These are phyloP conservation scores for Vulpes vulpes DNA, from an alignment of 2,113 vertebrate species.

Conservation along the genomic window DNA sequence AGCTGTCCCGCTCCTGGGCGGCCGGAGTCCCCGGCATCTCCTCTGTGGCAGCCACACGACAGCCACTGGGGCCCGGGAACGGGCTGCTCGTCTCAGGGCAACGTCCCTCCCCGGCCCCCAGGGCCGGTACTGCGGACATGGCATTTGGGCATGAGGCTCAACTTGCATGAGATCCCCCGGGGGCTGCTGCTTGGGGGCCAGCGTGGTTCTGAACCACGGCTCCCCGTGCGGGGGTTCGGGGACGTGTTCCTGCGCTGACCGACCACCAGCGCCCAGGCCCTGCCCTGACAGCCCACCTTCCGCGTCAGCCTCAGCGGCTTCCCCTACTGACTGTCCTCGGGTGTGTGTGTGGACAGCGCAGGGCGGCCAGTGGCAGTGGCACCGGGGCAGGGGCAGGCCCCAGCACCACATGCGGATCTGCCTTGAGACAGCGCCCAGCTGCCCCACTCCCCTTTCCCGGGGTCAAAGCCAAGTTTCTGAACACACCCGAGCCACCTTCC, in stretches of 20 bases:
- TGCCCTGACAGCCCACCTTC: background rate
- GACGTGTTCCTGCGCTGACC: background rate
- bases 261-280: accelerated
- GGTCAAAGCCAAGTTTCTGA: background rate
- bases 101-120: accelerated
- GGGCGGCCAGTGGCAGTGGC: background rate
- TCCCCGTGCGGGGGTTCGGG: accelerated
- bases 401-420: accelerated
- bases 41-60: background rate
- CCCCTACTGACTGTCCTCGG: background rate
- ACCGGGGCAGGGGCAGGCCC: accelerated
- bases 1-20: background rate
- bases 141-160: background rate
- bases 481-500: background rate
- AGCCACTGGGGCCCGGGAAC: background rate
- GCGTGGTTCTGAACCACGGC: background rate
- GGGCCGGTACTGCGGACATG: background rate
- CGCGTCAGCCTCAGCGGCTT: background rate
- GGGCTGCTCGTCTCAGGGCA: background rate
- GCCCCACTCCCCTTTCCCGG: background rate
- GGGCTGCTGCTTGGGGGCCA: background rate
- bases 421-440: accelerated
- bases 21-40: accelerated
- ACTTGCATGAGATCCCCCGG: background rate
- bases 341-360: background rate